Evolutionary conservation across 2,113 vertebrate genomes (phyloP).

Genomic region (Microtus montanus): DNA sequence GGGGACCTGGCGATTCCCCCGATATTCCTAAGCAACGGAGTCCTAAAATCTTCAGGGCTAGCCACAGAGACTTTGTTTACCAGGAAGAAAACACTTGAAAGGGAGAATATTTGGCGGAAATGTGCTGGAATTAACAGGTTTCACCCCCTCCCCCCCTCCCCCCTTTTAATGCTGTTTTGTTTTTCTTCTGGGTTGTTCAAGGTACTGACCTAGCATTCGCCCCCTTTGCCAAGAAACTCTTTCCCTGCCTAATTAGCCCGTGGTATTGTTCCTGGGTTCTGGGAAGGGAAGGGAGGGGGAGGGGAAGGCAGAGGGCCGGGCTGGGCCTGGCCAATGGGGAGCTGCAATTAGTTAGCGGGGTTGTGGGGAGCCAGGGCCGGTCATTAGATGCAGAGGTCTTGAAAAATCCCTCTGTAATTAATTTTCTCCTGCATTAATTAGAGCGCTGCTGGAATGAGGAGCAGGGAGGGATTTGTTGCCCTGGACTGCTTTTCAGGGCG

Average conservation of each 20-base stretch:
- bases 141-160: constrained; percentile 30
- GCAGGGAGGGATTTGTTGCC: constrained; percentile 65
- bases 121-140: constrained; percentile 81
- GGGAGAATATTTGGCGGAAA: constrained; percentile 87
- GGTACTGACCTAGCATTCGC: constrained; percentile 82
- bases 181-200: constrained; percentile 84
- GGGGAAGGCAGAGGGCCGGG: constrained; percentile 45
- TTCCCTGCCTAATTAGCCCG: constrained; percentile 82
- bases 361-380: constrained; percentile 59
- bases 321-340: constrained; percentile 72
- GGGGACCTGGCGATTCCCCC: constrained; percentile 58
- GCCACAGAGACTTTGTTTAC: constrained; percentile 85
- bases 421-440: constrained; percentile 94
- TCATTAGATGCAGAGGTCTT: constrained; percentile 78
- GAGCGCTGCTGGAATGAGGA: constrained; percentile 76
- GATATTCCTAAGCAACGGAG: constrained; percentile 84
- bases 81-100: constrained; percentile 88
- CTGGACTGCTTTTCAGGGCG: constrained; percentile 68
- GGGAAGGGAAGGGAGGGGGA: constrained; percentile 52
- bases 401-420: constrained; percentile 88
- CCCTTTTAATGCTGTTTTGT: constrained; percentile 83
- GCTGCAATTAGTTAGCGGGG: constrained; percentile 62
- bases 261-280: constrained; percentile 79
- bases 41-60: constrained; percentile 82
- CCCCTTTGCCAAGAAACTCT: constrained; percentile 83